Evolutionary conservation across 2,797 vertebrate genomes (phyloP), one percentile per base, ranked within the genome.

Genomic region (Cottoperca gobio): DNA sequence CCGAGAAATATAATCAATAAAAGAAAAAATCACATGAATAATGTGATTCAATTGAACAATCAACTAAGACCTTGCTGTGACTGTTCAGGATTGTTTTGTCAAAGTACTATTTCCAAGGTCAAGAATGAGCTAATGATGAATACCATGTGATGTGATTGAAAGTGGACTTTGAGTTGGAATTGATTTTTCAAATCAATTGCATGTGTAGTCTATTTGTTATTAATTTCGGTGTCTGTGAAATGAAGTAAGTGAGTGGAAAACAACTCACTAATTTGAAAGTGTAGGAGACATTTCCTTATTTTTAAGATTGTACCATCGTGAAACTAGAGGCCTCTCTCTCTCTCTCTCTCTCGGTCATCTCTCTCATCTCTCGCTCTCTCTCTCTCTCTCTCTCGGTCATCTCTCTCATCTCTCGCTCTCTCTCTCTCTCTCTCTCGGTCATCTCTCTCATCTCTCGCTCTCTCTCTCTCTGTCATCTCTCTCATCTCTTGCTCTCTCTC

Each of bases 251-350:
- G 26, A 26, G 26, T 26, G 26, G 26, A 5, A 26, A 26, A 26
- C 31, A 33, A 33, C 31, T 33, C 31, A 33, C 31, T 8, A 33
- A 33, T 33, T 8, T 33, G n/a, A 28, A 28, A 59, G 39, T 19
- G 19, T n/a, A 12, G 17, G 11, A 19, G 6, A 19, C 21, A 17
- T 58, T 16, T 24, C 4, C 6, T 13, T 45, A 5, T 45, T 14
- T 26, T 35, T 9, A 46, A 62, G 19, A n/a, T 40, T 40, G 10
- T 40, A 48, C 13, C 40, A 45, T 28, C 16, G 73, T 70, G 2
- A 57, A 80, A 77, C 73, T 70, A 54, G 50, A 70, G 70, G 43
- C 12, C 28, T 31, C 19, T 19, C 43, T 8, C 42, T 43, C 42
- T 43, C 45, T 46, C 3, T 21, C 28, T 28, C 1, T 31, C 6